Percentiles rank a stretch among this genome's conserved stretches.
These are phyloP conservation scores for Holotrichia oblita DNA, from an alignment of 1,140 invertebrate genomes.

Conservation along the genomic window DNA sequence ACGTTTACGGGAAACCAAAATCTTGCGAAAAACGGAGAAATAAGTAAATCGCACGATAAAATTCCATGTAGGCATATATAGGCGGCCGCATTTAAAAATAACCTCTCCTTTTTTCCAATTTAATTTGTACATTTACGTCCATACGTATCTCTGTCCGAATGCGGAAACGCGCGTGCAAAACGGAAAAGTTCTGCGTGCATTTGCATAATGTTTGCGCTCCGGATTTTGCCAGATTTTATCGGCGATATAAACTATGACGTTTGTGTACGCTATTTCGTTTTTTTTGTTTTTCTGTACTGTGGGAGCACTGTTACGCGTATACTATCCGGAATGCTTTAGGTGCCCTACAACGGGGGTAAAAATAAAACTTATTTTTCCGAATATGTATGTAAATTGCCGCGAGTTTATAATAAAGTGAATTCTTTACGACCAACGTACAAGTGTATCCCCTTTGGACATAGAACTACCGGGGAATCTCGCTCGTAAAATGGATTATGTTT, in stretches of 20 bases:
- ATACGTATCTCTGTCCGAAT: neutral
- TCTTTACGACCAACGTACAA: constrained; percentile 24
- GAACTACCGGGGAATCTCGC: neutral
- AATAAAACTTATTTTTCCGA: constrained; percentile 29
- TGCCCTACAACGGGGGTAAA: neutral
- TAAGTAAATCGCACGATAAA: neutral
- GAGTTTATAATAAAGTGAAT: constrained; percentile 36
- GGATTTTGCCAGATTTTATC: constrained; percentile 31
- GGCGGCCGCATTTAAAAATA: constrained; percentile 14
- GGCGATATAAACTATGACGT: constrained; percentile 30
- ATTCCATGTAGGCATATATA: neutral
- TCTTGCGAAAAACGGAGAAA: too few relatives aligned
- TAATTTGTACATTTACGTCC: constrained; percentile 9
- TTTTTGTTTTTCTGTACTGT: neutral
- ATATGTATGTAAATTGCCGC: constrained; percentile 23
- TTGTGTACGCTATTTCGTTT: neutral
- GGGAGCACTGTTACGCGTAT: too few relatives aligned
- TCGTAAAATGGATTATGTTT: constrained; percentile 29
- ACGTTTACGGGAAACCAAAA: too few relatives aligned
- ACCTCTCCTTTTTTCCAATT: neutral
- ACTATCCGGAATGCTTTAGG: too few relatives aligned
- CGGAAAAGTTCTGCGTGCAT: constrained; percentile 15
- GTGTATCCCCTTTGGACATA: neutral
- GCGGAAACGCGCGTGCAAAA: neutral
- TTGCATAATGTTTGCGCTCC: constrained; percentile 20